Base-by-base conservation (phyloP, 2,797 vertebrate species). In the Sebastes iracundus region DNA sequence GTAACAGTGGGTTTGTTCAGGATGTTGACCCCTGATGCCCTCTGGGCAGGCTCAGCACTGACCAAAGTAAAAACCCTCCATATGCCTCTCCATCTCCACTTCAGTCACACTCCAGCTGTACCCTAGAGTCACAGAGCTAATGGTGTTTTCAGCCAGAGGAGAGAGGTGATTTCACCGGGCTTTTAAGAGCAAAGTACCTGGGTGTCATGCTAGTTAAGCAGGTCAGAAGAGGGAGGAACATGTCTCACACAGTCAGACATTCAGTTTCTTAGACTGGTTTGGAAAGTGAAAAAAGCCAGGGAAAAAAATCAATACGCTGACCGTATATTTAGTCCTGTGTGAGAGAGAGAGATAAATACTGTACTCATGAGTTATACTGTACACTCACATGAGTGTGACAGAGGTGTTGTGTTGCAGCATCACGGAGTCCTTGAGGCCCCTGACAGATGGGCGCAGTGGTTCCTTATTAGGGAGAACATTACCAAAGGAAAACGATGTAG, bases 1-100 rank as follows among this genome's bases (percentile, higher is more conserved):
- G 78, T 86, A 96, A 96, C 95, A 96, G 94, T 94, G 92, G 93
- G 90, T 91, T 94, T 92, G 94, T 95, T 96, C 91, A 95, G 90
- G 80, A 86, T 59, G 72, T 25, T 94, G 94, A 96, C 94, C 95
- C 89, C 88, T 69, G 75, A 81, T 90, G 88, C 89, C 95, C 94
- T 83, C 74, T 88, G 92, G 95, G 92, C 93, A 88, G 90, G 92
- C 93, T 95, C 90, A 94, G 85, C 79, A 82, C 90, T 94, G 94
- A 95, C 94, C 95, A 94, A 90, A 94, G 93, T 89, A 76, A 90
- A 89, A 75, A 88, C 32, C 79, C 84, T 93, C 96, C 96, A 95
- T 95, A 95, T 95, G 96, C 88, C 93, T 76, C 88, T 80, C 69
- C 86, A 71, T 84, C 89, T 85, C 90, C 85, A 80, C 88, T 88